A percentile compares a stretch with the other conserved stretches of the same genome.
These are phyloP conservation scores for Leptodactylus fallax DNA, from an alignment of 2,797 vertebrate genomes.

Conservation along the genomic window DNA sequence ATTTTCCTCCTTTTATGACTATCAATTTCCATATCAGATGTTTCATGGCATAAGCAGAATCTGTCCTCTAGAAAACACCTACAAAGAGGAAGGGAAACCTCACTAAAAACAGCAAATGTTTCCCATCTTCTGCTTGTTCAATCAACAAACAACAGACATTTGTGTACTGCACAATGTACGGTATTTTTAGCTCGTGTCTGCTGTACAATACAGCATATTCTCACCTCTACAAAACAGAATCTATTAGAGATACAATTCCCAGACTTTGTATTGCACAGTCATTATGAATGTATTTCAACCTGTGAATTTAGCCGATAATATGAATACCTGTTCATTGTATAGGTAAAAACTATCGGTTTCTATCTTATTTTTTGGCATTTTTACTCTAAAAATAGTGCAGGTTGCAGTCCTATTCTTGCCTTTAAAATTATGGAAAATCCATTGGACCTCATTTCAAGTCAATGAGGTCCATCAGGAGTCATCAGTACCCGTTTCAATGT, in stretches of 20 bases:
- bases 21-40: slow-evolving; percentile 74
- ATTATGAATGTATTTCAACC: not conserved
- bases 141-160: not conserved
- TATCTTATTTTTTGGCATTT: too few relatives aligned
- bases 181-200: not conserved
- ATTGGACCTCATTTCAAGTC: too few relatives aligned
- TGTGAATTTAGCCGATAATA: too few relatives aligned
- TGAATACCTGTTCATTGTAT: too few relatives aligned
- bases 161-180: not conserved
- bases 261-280: not conserved
- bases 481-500: too few relatives aligned
- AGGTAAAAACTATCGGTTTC: too few relatives aligned
- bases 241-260: not conserved
- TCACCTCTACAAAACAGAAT: not conserved
- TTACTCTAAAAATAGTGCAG: too few relatives aligned
- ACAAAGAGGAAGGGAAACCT: slow-evolving; percentile 60
- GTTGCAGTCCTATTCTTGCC: too few relatives aligned
- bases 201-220: not conserved
- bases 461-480: too few relatives aligned
- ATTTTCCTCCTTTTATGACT: slow-evolving; percentile 77
- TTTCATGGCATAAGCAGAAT: slow-evolving; percentile 81
- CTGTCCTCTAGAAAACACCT: slow-evolving; percentile 80
- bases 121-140: not conserved
- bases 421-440: too few relatives aligned
- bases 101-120: slow-evolving; percentile 1